These are phyloP conservation scores for Misgurnus anguillicaudatus DNA, from an alignment of 2,113 vertebrate species.

Conservation along the genomic window DNA sequence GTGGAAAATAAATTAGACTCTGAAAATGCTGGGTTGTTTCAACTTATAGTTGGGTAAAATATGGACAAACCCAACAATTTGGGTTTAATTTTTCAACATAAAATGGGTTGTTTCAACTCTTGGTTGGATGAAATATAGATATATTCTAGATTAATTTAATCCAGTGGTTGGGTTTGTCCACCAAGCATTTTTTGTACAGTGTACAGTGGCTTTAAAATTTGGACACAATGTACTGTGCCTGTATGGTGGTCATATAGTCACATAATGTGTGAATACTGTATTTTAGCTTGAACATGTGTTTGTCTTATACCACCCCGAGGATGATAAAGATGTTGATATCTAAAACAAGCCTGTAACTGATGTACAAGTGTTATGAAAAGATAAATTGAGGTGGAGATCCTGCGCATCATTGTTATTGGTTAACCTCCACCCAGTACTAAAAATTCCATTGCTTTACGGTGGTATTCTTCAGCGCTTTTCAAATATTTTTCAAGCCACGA, in stretches of 20 bases:
- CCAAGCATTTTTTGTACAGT: too few species aligned
- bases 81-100: too few species aligned
- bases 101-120: too few species aligned
- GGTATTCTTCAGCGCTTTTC: conserved; percentile 57
- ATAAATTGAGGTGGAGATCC: conserved; percentile 60
- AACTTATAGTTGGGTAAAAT: too few species aligned
- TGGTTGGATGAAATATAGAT: too few species aligned
- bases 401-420: conserved; percentile 52
- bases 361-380: conserved; percentile 58
- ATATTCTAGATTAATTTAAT: too few species aligned
- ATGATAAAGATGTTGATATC: neutral
- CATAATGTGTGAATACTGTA: neutral
- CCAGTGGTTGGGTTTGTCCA: too few species aligned
- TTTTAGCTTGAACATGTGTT: neutral
- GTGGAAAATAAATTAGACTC: too few species aligned
- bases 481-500: conserved; percentile 40
- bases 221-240: neutral
- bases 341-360: conserved; percentile 42
- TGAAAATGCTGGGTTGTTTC: too few species aligned
- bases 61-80: too few species aligned
- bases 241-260: neutral
- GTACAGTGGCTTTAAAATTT: neutral
- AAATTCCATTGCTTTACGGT: conserved; percentile 64
- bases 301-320: neutral
- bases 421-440: conserved; percentile 58